Conservation (phyloP, 64 coral and sea anemone genomes). For the Actinia equina region DNA sequence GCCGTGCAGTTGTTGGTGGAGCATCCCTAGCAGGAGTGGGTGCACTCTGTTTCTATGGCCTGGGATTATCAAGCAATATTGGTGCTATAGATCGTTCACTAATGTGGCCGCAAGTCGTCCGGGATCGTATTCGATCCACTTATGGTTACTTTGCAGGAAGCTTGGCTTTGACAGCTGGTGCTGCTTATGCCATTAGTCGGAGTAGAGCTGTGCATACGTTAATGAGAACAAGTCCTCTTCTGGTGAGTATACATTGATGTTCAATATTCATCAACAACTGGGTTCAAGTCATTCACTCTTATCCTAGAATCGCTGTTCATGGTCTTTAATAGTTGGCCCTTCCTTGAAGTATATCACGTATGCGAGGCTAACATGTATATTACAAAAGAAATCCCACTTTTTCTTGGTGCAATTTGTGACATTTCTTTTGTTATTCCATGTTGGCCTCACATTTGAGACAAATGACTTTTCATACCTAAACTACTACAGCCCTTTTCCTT, state of each 20-base stretch:
- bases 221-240: constrained; percentile 91
- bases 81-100: constrained; percentile 92
- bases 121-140: constrained; percentile 85
- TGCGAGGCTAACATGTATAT: too few relatives aligned
- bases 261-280: too few relatives aligned
- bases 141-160: constrained; percentile 98
- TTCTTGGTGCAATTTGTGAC: too few relatives aligned
- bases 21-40: constrained; percentile 88
- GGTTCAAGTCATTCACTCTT: too few relatives aligned
- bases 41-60: constrained; percentile 90
- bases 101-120: constrained; percentile 91
- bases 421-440: too few relatives aligned
- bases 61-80: constrained; percentile 94
- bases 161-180: constrained; percentile 74
- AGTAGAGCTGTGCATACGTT: constrained; percentile 69
- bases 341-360: too few relatives aligned
- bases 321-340: too few relatives aligned
- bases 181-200: constrained; percentile 87
- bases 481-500: too few relatives aligned
- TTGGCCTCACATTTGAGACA: too few relatives aligned
- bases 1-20: constrained; percentile 78
- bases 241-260: constrained; percentile 38
- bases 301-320: too few relatives aligned
- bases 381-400: too few relatives aligned
- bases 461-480: too few relatives aligned